phyloP scores from a whole-genome alignment of 2,888 invertebrate species.

The Dolichomitus sp. region DNA sequence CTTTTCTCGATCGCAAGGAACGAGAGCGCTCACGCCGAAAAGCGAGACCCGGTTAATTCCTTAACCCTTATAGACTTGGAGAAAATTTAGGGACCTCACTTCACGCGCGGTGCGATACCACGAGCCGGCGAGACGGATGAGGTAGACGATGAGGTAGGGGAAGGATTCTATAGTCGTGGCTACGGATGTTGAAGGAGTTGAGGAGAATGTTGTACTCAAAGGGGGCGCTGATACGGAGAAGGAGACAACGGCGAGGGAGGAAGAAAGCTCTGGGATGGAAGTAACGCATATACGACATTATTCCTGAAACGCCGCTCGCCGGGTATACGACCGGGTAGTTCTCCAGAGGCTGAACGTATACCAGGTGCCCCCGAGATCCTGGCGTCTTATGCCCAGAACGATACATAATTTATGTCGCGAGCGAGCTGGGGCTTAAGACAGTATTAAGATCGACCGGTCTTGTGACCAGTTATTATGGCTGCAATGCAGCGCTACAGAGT shows the following conservation, averaged over 20 bases:
- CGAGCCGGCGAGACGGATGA: slow-evolving; percentile 7
- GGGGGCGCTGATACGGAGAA: slow-evolving; percentile 50
- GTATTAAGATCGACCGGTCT: slow-evolving; percentile 84
- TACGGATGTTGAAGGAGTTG: slow-evolving; percentile 49
- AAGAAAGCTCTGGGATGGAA: slow-evolving; percentile 34
- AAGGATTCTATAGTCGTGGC: slow-evolving; percentile 35
- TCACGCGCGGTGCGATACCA: slow-evolving; percentile 43
- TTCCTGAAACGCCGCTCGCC: slow-evolving; percentile 24
- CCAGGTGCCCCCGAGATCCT: slow-evolving; percentile 85
- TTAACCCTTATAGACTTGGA: slow-evolving; percentile 84
- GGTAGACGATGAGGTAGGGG: slow-evolving; percentile 12
- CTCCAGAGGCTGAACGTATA: slow-evolving; percentile 77
- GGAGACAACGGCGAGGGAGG: slow-evolving; percentile 18
- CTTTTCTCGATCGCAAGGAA: slow-evolving; percentile 67
- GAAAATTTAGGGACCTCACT: slow-evolving; percentile 82
- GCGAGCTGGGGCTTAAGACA: slow-evolving; percentile 84
- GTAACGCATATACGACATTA: slow-evolving; percentile 22
- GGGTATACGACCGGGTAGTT: slow-evolving; percentile 49
- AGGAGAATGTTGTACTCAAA: slow-evolving; percentile 54
- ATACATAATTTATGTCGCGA: slow-evolving; percentile 86
- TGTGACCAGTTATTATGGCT: slow-evolving; percentile 70
- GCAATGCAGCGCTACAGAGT: slow-evolving; percentile 33
- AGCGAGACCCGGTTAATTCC: slow-evolving; percentile 80
- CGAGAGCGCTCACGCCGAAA: slow-evolving; percentile 50
- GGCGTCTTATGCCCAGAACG: slow-evolving; percentile 85